Evolutionary conservation across 2,113 vertebrate genomes (phyloP).

Genomic region (Setophaga kirtlandii): DNA sequence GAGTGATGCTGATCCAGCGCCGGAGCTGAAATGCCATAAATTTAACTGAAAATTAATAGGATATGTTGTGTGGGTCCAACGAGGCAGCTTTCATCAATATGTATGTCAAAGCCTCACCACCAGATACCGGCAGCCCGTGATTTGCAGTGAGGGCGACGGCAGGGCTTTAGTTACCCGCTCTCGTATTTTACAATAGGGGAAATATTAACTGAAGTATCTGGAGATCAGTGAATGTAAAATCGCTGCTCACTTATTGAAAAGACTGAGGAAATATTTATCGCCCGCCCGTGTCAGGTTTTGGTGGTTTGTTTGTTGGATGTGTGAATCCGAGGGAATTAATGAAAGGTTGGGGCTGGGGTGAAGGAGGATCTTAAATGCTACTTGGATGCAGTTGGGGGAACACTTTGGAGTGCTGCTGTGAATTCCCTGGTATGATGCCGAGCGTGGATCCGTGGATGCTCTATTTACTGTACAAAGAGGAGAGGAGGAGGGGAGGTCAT

Average conservation of each 20-base stretch:
- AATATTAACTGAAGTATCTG: slow-evolving; percentile 61
- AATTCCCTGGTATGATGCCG: background rate
- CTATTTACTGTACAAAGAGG: slow-evolving; percentile 31
- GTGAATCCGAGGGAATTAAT: slow-evolving; percentile 47
- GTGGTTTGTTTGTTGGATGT: slow-evolving; percentile 32
- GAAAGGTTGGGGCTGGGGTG: slow-evolving; percentile 24
- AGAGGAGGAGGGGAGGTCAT: background rate
- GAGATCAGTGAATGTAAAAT: slow-evolving; percentile 54
- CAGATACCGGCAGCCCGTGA: slow-evolving; percentile 58
- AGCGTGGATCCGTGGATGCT: background rate
- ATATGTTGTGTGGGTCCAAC: slow-evolving; percentile 50
- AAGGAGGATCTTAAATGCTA: background rate
- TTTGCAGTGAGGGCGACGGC: slow-evolving; percentile 41
- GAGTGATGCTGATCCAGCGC: slow-evolving; percentile 50
- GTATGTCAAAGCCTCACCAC: slow-evolving; percentile 57
- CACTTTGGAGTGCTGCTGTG: background rate
- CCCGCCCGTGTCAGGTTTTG: slow-evolving; percentile 19
- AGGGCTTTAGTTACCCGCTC: slow-evolving; percentile 43
- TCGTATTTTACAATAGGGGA: slow-evolving; percentile 60
- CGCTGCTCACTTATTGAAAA: slow-evolving; percentile 58
- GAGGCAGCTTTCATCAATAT: slow-evolving; percentile 66
- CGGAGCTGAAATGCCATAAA: slow-evolving; percentile 51
- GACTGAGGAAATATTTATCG: slow-evolving; percentile 48
- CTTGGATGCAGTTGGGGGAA: slow-evolving; percentile 26
- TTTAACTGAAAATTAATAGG: slow-evolving; percentile 70